phyloP scores from a whole-genome alignment of 1,140 invertebrate species.

The Drosophila elegans region DNA sequence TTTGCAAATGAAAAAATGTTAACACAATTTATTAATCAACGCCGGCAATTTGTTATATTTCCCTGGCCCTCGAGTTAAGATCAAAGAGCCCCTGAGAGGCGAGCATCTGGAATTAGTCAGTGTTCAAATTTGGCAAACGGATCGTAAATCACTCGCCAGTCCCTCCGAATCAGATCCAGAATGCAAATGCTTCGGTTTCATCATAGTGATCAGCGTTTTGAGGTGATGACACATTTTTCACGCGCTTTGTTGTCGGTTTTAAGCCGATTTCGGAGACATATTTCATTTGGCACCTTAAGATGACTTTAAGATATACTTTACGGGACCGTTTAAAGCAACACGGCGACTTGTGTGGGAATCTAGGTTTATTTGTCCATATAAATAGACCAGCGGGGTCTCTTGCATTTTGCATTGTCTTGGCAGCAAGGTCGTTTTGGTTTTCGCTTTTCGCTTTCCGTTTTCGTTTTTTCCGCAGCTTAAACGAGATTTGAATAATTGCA shows the following conservation, averaged over 20 bases:
- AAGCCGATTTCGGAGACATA: conserved; percentile 70
- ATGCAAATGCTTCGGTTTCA: conserved; percentile 36
- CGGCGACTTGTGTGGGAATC: conserved; percentile 53
- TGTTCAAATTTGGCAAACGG: conserved; percentile 71
- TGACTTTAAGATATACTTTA: conserved; percentile 71
- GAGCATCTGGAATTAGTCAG: conserved; percentile 71
- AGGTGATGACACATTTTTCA: conserved; percentile 12
- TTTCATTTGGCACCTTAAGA: conserved; percentile 65
- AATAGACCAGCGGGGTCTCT: conserved; percentile 21
- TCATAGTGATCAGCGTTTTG: conserved; percentile 25
- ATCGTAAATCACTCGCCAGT: conserved; percentile 66
- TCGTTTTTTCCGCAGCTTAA: conserved; percentile 14
- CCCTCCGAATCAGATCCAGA: conserved; percentile 30
- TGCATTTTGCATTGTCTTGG: conserved; percentile 43
- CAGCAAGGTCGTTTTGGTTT: conserved; percentile 23
- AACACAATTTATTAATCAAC: conserved; percentile 49
- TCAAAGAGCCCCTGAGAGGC: conserved; percentile 21
- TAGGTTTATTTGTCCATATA: neutral
- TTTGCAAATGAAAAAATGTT: conserved; percentile 7
- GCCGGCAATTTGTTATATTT: conserved; percentile 69
- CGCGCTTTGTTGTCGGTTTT: neutral
- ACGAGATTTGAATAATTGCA: conserved; percentile 42
- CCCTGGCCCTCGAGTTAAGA: neutral
- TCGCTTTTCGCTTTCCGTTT: conserved; percentile 1
- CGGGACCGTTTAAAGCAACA: conserved; percentile 70